Evolutionary conservation across 2,113 vertebrate genomes (phyloP).

Genomic region (Megalops atlanticus): DNA sequence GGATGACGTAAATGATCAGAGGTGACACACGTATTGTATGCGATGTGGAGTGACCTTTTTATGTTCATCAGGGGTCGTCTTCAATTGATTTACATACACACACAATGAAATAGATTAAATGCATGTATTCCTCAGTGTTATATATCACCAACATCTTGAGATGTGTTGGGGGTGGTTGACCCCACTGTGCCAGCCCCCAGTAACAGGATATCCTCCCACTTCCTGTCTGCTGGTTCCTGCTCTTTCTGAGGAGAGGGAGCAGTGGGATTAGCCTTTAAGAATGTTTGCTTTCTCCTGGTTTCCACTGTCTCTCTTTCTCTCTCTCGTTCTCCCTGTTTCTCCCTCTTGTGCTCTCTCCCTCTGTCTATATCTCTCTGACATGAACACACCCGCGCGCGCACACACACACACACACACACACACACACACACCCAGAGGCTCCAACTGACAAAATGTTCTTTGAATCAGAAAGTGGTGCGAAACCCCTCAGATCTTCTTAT

Average conservation of each 20-base stretch:
- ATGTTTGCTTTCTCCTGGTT: constrained; percentile 29
- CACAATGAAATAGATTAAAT: too few species aligned
- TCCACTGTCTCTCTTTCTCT: not conserved
- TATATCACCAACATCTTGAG: constrained; percentile 51
- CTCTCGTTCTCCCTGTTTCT: not conserved
- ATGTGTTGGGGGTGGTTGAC: not conserved
- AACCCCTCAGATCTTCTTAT: not conserved
- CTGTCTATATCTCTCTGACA: not conserved
- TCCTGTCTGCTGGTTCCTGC: constrained; percentile 49
- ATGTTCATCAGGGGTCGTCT: too few species aligned
- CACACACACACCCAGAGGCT: not conserved
- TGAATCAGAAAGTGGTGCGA: too few species aligned
- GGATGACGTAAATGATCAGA: too few species aligned
- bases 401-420: not conserved
- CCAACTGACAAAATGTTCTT: too few species aligned
- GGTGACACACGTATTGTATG: too few species aligned
- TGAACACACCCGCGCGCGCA: not conserved
- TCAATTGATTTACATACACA: too few species aligned
- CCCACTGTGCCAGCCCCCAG: constrained; percentile 41
- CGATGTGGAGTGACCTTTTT: too few species aligned
- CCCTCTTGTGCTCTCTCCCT: not conserved
- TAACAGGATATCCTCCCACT: constrained; percentile 67
- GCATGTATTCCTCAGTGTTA: constrained; percentile 29
- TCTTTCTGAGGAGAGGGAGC: constrained; percentile 8
- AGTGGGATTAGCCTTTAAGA: constrained; percentile 56